phyloP scores from a whole-genome alignment of 2,888 invertebrate genomes.

The Macrophya annulata region DNA sequence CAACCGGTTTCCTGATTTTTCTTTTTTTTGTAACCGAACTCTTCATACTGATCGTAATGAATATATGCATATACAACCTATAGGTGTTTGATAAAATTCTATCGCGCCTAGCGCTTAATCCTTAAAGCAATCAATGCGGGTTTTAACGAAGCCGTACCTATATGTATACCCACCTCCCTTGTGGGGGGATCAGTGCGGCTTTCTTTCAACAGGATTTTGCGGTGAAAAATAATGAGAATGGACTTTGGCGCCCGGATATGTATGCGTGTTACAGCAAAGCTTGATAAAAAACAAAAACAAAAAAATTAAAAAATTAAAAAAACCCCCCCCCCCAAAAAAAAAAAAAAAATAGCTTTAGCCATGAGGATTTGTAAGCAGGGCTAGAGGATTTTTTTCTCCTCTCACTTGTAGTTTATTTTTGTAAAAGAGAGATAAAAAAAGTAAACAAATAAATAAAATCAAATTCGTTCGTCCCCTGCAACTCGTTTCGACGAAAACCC shows the following conservation, averaged over 20 bases:
- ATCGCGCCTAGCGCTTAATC: background rate
- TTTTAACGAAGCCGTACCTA: constrained; percentile 6
- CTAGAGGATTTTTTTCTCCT: background rate
- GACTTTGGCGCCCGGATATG: background rate
- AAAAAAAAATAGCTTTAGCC: background rate
- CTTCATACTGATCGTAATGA: too few species aligned
- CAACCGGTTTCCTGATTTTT: too few species aligned
- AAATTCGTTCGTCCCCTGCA: too few species aligned
- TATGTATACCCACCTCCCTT: background rate
- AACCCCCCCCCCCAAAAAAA: too few species aligned
- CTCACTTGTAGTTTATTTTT: background rate
- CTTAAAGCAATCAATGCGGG: constrained; percentile 15
- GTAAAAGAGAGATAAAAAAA: background rate
- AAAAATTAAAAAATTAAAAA: too few species aligned
- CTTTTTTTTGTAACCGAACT: too few species aligned
- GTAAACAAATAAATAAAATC: background rate
- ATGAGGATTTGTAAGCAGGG: background rate
- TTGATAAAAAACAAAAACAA: background rate
- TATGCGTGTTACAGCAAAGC: background rate
- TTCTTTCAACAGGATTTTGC: background rate
- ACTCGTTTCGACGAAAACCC: too few species aligned
- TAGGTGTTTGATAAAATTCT: background rate
- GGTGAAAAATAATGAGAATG: background rate
- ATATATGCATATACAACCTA: background rate
- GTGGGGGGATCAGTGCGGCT: background rate